Evolutionary conservation across 64 coral and sea anemone genomes (phyloP).

Genomic region (Pachyseris speciosa): DNA sequence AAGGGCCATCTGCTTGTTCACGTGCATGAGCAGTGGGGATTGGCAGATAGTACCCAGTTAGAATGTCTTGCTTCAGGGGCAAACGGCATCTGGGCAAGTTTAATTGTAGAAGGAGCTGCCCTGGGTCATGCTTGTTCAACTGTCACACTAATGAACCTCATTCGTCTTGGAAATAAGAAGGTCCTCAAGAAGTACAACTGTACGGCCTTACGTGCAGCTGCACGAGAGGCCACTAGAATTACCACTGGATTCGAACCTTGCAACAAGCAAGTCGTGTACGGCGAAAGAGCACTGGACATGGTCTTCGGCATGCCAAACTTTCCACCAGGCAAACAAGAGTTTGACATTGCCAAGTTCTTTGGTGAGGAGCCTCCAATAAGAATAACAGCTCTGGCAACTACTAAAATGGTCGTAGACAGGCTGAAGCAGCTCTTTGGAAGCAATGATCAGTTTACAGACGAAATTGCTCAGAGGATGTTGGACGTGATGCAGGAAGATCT

Average conservation of each 20-base stretch:
- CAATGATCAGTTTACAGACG: conserved; percentile 45
- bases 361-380: conserved; percentile 36
- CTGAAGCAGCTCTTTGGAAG: conserved; percentile 44
- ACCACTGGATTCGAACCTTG: conserved; percentile 42
- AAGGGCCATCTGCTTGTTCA: conserved; percentile 68
- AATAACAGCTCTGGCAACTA: conserved; percentile 39
- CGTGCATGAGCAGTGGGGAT: conserved; percentile 74
- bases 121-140: conserved; percentile 70
- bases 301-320: too few species aligned
- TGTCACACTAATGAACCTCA: conserved; percentile 79
- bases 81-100: conserved; percentile 79
- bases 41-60: conserved; percentile 41
- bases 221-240: conserved; percentile 21
- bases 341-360: conserved; percentile 54
- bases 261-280: conserved; percentile 39
- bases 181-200: conserved; percentile 63
- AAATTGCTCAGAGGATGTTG: conserved; percentile 35
- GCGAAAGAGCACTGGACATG: too few species aligned
- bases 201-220: conserved; percentile 24
- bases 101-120: conserved; percentile 54
- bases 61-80: conserved; percentile 67
- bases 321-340: conserved; percentile 15
- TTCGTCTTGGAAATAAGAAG: conserved; percentile 73
- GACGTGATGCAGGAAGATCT: conserved; percentile 68
- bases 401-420: conserved; percentile 27